Conservation (phyloP, 2,888 invertebrate species). For the Sycophila texana region DNA sequence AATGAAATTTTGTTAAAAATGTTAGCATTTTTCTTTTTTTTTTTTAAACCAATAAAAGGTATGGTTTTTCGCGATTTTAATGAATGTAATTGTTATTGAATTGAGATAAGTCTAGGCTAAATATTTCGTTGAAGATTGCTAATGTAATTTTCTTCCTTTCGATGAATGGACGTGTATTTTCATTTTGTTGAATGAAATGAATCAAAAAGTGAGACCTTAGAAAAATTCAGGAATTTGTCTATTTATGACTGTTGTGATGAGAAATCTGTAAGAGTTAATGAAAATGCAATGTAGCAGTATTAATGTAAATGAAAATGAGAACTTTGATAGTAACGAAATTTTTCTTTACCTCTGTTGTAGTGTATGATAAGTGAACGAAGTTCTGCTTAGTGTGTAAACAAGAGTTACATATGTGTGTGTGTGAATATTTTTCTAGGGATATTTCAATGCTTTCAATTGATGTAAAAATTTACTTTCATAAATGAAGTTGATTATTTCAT, state of each 20-base stretch:
- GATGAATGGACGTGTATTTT: neutral
- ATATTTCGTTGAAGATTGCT: neutral
- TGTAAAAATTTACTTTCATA: neutral
- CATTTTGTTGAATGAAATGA: neutral
- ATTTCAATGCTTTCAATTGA: neutral
- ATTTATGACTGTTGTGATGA: slow-evolving; percentile 13
- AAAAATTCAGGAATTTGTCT: slow-evolving; percentile 15
- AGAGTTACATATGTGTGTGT: slow-evolving; percentile 1
- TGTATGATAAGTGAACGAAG: slow-evolving; percentile 13
- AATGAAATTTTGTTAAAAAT: neutral
- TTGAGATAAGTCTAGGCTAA: neutral
- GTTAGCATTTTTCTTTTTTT: too few species aligned
- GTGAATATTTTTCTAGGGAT: neutral
- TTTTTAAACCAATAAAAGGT: too few species aligned
- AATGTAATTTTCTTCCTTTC: neutral
- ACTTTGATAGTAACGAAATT: slow-evolving; percentile 4
- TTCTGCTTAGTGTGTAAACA: neutral
- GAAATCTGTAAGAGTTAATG: slow-evolving; percentile 3
- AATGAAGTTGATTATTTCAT: neutral
- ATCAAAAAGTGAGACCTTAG: neutral
- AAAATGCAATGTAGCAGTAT: slow-evolving; percentile 25
- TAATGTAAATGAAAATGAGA: slow-evolving; percentile 13
- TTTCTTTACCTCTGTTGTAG: slow-evolving; percentile 8
- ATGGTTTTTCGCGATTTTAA: neutral
- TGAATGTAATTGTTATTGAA: neutral